A percentile compares a stretch with the other conserved stretches of the same genome.
Evolutionary conservation across 2,797 vertebrate genomes (phyloP).

Genomic region (Coranthus polyacanthus): DNA sequence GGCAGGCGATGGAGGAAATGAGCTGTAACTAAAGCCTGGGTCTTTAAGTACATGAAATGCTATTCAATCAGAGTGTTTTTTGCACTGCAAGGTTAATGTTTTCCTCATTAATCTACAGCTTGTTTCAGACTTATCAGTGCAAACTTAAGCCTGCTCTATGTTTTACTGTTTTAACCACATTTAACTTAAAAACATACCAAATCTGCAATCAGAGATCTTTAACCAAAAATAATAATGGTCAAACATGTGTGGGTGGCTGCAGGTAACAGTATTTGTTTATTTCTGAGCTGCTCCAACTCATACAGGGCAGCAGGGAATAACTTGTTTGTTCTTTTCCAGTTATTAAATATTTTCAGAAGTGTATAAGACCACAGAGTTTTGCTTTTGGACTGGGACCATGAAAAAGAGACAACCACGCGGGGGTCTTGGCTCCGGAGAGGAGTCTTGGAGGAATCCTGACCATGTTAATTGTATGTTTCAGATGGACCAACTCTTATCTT

Average conservation of each 20-base stretch:
- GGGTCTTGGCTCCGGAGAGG: slow-evolving; percentile 49
- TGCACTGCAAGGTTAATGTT: slow-evolving; percentile 4
- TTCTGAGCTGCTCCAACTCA: background rate
- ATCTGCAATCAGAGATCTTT: slow-evolving; percentile 26
- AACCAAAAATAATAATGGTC: background rate
- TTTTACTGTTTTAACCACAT: slow-evolving; percentile 1
- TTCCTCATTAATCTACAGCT: background rate
- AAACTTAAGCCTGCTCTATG: background rate
- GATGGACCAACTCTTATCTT: slow-evolving; percentile 58
- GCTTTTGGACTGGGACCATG: slow-evolving; percentile 38
- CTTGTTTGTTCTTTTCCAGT: slow-evolving; percentile 8
- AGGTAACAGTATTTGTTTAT: background rate
- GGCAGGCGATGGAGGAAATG: slow-evolving; percentile 19
- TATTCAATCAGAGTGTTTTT: slow-evolving; percentile 7
- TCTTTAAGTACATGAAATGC: slow-evolving; percentile 4
- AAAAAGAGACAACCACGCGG: slow-evolving; percentile 23
- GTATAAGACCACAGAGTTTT: slow-evolving; percentile 28
- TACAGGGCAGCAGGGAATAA: slow-evolving; percentile 14
- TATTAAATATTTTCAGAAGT: slow-evolving; percentile 5
- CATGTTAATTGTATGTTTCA: slow-evolving; percentile 75
- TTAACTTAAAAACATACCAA: slow-evolving; percentile 19
- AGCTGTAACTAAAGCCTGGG: slow-evolving; percentile 14
- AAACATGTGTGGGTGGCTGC: background rate
- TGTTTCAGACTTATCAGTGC: too few species aligned
- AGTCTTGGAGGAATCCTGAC: slow-evolving; percentile 63